A percentile compares a stretch with the other conserved stretches of the same genome.
Conservation (phyloP, 2,888 invertebrate species). For the Nephrotoma guestfalica region DNA sequence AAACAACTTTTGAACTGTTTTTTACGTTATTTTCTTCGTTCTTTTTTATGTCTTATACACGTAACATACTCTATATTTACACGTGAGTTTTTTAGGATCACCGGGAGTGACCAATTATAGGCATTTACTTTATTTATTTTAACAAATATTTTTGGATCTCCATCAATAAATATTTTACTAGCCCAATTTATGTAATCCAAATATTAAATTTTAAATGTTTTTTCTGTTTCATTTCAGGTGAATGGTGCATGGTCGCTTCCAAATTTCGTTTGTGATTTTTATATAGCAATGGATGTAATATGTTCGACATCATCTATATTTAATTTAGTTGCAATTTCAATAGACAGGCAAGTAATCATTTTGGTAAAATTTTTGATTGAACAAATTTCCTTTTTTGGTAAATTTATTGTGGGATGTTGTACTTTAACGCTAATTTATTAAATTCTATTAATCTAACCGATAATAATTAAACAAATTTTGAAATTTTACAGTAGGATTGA, state of each 20-base stretch:
- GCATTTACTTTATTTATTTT: no score
- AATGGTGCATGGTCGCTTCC: slow-evolving; percentile 84
- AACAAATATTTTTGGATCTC: no score
- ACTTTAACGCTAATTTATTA: neutral
- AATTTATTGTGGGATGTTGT: neutral
- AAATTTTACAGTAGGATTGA: no score
- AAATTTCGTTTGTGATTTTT: slow-evolving; percentile 86
- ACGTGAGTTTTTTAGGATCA: no score
- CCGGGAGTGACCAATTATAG: no score
- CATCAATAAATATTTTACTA: neutral
- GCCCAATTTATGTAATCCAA: neutral
- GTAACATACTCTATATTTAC: no score
- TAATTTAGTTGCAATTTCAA: slow-evolving; percentile 93
- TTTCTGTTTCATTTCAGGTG: slow-evolving; percentile 40
- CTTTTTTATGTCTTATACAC: no score
- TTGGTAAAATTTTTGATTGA: neutral
- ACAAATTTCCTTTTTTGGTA: neutral
- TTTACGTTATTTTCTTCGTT: no score
- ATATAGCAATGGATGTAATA: slow-evolving; percentile 95
- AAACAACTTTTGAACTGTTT: no score
- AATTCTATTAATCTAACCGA: neutral
- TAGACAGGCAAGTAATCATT: slow-evolving; percentile 67
- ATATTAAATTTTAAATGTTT: neutral
- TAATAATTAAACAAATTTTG: neutral
- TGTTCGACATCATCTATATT: slow-evolving; percentile 96